These are phyloP conservation scores for Norana najaformis DNA, from an alignment of 2,888 invertebrate species.

Conservation along the genomic window DNA sequence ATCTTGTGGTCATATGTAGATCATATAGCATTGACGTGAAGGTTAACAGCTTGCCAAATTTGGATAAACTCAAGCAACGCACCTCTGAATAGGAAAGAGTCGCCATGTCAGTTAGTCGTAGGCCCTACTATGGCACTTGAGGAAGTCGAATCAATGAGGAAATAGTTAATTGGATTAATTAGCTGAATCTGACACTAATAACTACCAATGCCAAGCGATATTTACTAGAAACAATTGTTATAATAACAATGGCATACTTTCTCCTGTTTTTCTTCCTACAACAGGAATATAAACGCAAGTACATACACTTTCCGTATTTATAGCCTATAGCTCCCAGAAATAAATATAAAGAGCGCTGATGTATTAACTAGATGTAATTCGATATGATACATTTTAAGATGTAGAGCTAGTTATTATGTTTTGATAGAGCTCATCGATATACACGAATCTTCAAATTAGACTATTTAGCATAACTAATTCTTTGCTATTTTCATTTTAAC, in stretches of 20 bases:
- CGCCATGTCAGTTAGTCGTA: neutral
- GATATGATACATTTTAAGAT: neutral
- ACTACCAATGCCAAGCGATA: slow-evolving; percentile 2
- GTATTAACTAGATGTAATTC: too few species aligned
- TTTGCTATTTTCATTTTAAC: too few species aligned
- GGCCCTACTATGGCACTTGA: neutral
- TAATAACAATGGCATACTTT: slow-evolving; percentile 13
- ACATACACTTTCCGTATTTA: neutral
- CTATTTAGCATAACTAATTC: too few species aligned
- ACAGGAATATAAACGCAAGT: neutral
- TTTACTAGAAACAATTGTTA: neutral
- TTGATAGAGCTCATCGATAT: neutral
- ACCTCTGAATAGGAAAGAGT: neutral
- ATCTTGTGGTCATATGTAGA: neutral
- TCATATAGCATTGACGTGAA: neutral
- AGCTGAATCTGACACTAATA: neutral
- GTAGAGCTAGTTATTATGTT: neutral
- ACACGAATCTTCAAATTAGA: neutral
- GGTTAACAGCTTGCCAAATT: neutral
- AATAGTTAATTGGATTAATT: neutral
- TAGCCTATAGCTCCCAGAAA: neutral
- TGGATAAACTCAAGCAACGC: neutral
- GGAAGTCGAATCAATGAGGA: neutral
- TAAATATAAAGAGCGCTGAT: too few species aligned
- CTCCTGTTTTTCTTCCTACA: neutral